phyloP scores from a whole-genome alignment of 2,113 vertebrate species.

The Sterna hirundo region DNA sequence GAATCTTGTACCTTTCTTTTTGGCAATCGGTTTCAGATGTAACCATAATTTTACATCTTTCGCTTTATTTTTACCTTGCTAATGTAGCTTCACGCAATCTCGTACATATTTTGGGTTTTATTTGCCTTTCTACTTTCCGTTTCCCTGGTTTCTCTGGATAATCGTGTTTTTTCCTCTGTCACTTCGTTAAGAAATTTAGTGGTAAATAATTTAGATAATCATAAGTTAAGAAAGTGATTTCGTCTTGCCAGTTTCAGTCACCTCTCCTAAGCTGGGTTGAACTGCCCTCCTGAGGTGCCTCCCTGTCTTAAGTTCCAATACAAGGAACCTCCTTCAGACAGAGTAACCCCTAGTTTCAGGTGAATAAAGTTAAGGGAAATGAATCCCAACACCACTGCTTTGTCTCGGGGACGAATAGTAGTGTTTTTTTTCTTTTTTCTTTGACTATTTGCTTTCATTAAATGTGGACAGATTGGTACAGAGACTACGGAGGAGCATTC shows the following conservation, averaged over 20 bases:
- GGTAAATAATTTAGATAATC: constrained; percentile 24
- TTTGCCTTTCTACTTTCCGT: constrained; percentile 11
- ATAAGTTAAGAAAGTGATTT: neutral
- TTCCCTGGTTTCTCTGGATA: neutral
- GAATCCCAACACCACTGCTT: neutral
- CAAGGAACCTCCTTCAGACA: neutral
- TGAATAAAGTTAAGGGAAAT: neutral
- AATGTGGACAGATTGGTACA: neutral
- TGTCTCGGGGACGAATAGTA: neutral
- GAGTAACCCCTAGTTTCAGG: neutral
- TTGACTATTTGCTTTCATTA: neutral
- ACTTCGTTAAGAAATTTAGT: neutral
- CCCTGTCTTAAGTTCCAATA: neutral
- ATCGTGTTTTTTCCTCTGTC: constrained; percentile 14
- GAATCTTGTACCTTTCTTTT: neutral
- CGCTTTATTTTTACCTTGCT: neutral
- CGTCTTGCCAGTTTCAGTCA: neutral
- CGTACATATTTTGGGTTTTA: neutral
- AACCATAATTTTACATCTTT: neutral
- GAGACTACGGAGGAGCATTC: neutral
- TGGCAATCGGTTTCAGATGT: neutral
- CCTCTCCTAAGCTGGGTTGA: neutral
- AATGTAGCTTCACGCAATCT: neutral
- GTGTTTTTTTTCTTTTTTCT: neutral
- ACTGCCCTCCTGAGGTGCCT: neutral